Conservation (phyloP, 1,140 invertebrate species). For the Diachasmimorpha longicaudata region DNA sequence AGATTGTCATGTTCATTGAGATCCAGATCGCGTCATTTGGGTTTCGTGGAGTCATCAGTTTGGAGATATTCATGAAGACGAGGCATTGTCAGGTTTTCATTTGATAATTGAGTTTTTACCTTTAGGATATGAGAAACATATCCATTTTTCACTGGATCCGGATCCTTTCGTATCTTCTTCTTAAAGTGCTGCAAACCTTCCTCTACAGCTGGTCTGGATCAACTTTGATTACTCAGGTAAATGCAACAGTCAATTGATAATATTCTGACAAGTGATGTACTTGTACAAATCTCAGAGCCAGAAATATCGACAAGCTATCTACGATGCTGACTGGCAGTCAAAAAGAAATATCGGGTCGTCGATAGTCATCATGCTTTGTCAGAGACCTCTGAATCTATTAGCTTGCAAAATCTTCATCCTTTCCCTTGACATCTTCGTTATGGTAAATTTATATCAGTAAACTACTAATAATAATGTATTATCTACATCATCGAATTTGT, state of each 20-base stretch:
- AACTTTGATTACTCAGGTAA: not conserved
- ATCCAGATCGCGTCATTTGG: not conserved
- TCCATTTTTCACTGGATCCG: not conserved
- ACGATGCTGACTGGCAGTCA: not conserved
- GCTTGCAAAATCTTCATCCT: conserved; percentile 3
- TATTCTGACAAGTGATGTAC: not conserved
- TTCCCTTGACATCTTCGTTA: conserved; percentile 23
- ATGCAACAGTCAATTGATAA: not conserved
- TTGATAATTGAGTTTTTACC: not conserved
- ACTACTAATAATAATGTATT: no score
- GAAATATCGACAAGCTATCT: conserved; percentile 11
- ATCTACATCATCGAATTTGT: not conserved
- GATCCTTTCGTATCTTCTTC: not conserved
- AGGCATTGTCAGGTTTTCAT: no score
- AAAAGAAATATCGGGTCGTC: conserved; percentile 5
- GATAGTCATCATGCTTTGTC: conserved; percentile 17
- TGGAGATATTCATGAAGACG: no score
- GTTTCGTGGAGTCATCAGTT: no score
- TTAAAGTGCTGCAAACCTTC: not conserved
- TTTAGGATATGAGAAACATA: not conserved
- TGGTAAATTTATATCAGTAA: not conserved
- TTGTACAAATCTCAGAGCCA: conserved; percentile 23
- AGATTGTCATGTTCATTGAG: no score
- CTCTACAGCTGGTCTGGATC: not conserved
- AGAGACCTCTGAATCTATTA: conserved; percentile 13